These are phyloP conservation scores for Osmerus eperlanus DNA, from an alignment of 2,113 vertebrate genomes.

Conservation along the genomic window DNA sequence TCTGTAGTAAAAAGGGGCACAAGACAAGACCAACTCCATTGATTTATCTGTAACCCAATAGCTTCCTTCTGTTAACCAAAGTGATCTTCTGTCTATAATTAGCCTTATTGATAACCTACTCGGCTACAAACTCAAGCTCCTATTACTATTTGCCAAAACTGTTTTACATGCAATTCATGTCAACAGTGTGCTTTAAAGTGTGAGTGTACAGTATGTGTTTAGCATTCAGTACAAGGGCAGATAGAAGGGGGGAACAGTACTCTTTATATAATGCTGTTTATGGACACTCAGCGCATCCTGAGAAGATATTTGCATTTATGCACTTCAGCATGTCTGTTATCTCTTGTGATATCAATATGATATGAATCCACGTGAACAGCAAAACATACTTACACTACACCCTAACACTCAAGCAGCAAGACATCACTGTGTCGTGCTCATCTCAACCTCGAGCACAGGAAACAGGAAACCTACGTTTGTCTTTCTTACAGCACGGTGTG, in stretches of 20 bases:
- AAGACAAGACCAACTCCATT: background rate
- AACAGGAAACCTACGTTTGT: slow-evolving; percentile 19
- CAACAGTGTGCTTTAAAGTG: no score
- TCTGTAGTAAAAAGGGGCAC: no score
- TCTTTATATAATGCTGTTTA: no score
- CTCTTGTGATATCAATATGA: background rate
- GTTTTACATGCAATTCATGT: no score
- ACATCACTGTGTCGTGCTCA: background rate
- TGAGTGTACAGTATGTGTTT: no score
- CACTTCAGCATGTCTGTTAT: background rate
- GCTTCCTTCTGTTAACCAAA: background rate
- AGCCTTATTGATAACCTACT: background rate
- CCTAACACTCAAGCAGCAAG: background rate
- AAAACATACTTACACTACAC: background rate
- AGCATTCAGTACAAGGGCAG: no score
- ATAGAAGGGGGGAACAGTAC: no score
- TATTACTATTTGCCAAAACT: background rate
- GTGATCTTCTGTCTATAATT: slow-evolving; percentile 2
- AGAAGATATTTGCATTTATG: background rate
- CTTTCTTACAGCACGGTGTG: background rate
- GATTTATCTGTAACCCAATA: background rate
- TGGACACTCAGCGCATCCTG: no score
- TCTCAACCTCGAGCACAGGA: background rate
- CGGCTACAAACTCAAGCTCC: background rate
- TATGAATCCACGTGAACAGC: background rate